These are phyloP conservation scores for Ammodytes marinus DNA, from an alignment of 2,113 vertebrate species.

Conservation along the genomic window DNA sequence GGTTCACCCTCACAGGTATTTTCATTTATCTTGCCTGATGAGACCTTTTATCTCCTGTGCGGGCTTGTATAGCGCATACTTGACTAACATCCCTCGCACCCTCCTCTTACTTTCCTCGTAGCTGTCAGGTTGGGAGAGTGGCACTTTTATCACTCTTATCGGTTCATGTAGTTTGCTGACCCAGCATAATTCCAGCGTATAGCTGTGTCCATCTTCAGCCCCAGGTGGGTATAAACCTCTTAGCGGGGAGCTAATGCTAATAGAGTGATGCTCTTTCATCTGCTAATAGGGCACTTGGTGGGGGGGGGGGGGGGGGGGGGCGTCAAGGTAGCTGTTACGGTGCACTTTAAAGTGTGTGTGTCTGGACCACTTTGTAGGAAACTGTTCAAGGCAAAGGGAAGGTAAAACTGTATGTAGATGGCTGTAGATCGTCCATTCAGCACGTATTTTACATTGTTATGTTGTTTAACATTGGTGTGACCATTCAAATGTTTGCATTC, in stretches of 20 bases:
- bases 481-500: no score
- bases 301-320: no score
- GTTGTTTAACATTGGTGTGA: no score
- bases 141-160: background rate
- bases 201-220: background rate
- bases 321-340: background rate
- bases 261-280: no score
- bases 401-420: no score
- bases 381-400: background rate
- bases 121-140: background rate
- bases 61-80: background rate
- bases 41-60: no score
- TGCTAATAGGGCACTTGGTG: no score
- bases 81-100: background rate
- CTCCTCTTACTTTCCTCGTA: background rate
- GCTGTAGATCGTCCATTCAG: no score
- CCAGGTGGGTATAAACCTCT: background rate
- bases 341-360: background rate
- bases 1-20: background rate
- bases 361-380: background rate
- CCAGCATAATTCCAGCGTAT: background rate
- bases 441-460: no score
- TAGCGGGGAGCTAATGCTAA: no score
- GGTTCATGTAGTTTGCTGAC: background rate
- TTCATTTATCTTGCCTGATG: background rate